phyloP scores from a whole-genome alignment of 2,797 vertebrate genomes.

The Syngnathus rostellatus region DNA sequence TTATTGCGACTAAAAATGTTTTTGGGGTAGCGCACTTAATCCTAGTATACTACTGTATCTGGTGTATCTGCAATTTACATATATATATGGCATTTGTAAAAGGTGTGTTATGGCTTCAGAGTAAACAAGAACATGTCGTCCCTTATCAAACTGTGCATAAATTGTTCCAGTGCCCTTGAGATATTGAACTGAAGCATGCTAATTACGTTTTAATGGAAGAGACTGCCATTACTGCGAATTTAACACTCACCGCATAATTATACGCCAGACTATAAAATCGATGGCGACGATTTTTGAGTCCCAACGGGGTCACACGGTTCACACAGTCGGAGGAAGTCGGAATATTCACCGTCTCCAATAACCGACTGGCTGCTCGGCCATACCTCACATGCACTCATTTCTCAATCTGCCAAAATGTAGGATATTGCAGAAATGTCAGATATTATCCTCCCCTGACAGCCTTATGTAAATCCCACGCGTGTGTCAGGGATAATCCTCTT shows the following conservation, averaged over 20 bases:
- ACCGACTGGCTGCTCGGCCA: background rate
- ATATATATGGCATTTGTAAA: too few species aligned
- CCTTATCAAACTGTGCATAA: background rate
- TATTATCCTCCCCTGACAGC: conserved; percentile 50
- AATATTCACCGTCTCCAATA: background rate
- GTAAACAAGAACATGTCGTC: background rate
- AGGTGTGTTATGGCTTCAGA: background rate
- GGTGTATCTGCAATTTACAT: too few species aligned
- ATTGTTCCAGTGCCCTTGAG: background rate
- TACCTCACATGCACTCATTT: conserved; percentile 22
- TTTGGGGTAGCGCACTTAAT: too few species aligned
- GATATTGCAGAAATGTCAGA: conserved; percentile 49
- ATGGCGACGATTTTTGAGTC: background rate
- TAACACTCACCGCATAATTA: background rate
- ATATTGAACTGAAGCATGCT: background rate
- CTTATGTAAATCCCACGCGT: conserved; percentile 51
- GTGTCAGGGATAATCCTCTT: conserved; percentile 60
- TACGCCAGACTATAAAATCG: background rate
- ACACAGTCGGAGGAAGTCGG: background rate
- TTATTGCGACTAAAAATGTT: too few species aligned
- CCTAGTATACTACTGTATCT: too few species aligned
- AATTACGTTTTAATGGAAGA: background rate
- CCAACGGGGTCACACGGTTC: background rate
- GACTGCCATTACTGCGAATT: background rate
- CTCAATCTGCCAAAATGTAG: conserved; percentile 37